Evolutionary conservation across 2,888 invertebrate genomes (phyloP), one percentile per base, ranked within the genome.

Genomic region (Drosophila sordidula): DNA sequence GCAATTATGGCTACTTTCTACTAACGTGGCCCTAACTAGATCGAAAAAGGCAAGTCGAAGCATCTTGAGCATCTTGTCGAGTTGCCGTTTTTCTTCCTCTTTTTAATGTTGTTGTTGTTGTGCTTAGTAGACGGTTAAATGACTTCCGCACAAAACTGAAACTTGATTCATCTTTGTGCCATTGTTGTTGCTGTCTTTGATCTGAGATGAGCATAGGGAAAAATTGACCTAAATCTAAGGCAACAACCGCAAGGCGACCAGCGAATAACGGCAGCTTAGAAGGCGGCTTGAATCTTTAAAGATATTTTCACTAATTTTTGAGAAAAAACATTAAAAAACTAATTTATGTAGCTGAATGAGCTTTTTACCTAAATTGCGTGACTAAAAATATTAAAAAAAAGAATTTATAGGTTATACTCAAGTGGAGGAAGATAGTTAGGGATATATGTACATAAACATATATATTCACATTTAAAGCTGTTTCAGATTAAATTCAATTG

Each of bases 121-220:
- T 75, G 72, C 61, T 80, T 70, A 78, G 67, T 70, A 87, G 87
- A 85, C 83, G 66, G 74, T 85, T 80, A 85, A 85, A 87, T 78
- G 78, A 85, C 83, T 82, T 85, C 87, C 84, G 87, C 49, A 58
- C 14, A 34, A 41, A 62, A 49, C 49, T 36, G 62, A 62, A 50
- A 59, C 72, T 64, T 45, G 45, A 63, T 45, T 67, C 45, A 49
- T 65, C 57, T 66, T 46, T 22, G n/a, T 34, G 34, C 45, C 36
- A 36, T 46, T 55, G 54, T 54, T 38, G 22, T 36, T 14, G 25
- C 11, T 42, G 52, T 56, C 39, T 57, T 57, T 57, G 22, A 50
- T 50, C 51, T 41, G 3, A 42, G 41, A 6, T 14, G 50, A 11
- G 29, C 25, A 39, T 16, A 16, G 41, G 9, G 51, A 51, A 58